Percentiles rank a stretch among this genome's conserved stretches.
Conservation (phyloP, 2,888 invertebrate species). For the Torymus texanus region DNA sequence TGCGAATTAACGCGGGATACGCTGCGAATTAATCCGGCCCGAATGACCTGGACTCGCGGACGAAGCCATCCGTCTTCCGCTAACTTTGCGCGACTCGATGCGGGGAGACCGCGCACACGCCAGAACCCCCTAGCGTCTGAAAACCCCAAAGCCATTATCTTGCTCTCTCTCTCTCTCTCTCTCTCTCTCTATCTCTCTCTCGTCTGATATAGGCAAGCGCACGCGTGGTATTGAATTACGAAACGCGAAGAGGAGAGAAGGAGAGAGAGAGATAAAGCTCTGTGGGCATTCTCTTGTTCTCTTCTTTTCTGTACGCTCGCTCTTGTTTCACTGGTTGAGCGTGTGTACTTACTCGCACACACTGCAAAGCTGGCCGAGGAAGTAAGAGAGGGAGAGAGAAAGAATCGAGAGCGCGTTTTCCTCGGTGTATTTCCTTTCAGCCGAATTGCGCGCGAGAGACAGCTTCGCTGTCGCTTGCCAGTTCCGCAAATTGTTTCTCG, state of each 20-base stretch:
- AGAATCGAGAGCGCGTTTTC: slow-evolving; percentile 45
- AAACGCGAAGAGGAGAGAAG: background rate
- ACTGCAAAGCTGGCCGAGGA: too few species aligned
- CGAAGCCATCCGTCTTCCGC: slow-evolving; percentile 8
- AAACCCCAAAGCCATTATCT: slow-evolving; percentile 60
- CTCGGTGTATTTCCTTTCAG: slow-evolving; percentile 50
- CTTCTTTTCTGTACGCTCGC: background rate
- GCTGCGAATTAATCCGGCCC: slow-evolving; percentile 13
- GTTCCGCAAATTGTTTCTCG: slow-evolving; percentile 20
- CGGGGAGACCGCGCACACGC: background rate
- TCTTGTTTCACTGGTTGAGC: slow-evolving; percentile 3
- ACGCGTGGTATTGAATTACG: slow-evolving; percentile 61
- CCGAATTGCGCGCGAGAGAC: slow-evolving; percentile 29
- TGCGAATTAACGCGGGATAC: slow-evolving; percentile 1
- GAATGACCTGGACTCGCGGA: background rate
- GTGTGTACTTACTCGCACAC: background rate
- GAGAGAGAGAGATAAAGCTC: slow-evolving; percentile 17
- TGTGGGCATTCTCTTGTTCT: background rate
- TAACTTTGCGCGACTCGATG: background rate
- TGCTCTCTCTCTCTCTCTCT: background rate
- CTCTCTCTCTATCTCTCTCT: too few species aligned
- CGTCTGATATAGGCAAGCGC: too few species aligned
- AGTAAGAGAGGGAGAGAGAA: background rate
- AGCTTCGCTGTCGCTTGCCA: slow-evolving; percentile 4
- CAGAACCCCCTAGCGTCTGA: slow-evolving; percentile 18